Evolutionary conservation across 2,113 vertebrate genomes (phyloP).

Genomic region (Gobio gobio): DNA sequence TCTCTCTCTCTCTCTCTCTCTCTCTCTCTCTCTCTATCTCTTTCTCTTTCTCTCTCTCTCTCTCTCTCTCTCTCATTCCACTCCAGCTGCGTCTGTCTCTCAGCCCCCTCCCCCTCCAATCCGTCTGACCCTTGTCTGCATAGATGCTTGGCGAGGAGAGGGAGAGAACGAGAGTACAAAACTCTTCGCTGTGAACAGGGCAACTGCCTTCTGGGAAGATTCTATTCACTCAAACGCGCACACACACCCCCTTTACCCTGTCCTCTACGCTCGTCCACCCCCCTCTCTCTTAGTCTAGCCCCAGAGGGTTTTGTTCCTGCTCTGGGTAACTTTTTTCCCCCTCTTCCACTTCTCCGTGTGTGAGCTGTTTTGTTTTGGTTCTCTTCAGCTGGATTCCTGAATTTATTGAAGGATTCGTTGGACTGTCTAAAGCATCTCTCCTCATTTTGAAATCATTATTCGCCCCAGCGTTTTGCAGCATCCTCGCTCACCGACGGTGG

Average conservation of each 20-base stretch:
- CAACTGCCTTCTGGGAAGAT: conserved; percentile 42
- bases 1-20: neutral
- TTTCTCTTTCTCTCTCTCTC: neutral
- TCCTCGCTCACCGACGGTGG: conserved; percentile 53
- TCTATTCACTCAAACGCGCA: conserved; percentile 34
- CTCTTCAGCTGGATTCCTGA: conserved; percentile 15
- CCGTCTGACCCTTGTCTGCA: conserved; percentile 32
- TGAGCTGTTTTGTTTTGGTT: conserved; percentile 54
- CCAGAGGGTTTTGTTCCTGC: conserved; percentile 67
- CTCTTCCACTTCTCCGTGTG: conserved; percentile 27
- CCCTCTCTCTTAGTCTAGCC: conserved; percentile 43
- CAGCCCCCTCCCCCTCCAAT: conserved; percentile 44
- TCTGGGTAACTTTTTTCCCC: conserved; percentile 64
- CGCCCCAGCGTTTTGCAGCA: conserved; percentile 41
- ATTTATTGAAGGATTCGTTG: conserved; percentile 20
- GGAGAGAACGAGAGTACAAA: conserved; percentile 33
- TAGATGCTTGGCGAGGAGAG: conserved; percentile 39
- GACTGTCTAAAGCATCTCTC: conserved; percentile 33
- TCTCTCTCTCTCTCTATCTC: neutral
- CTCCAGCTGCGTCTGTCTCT: conserved; percentile 54
- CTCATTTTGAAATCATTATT: conserved; percentile 27
- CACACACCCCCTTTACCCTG: conserved; percentile 8
- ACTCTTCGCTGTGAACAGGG: conserved; percentile 30
- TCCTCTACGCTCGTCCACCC: neutral
- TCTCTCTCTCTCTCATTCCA: conserved; percentile 13